Conservation (phyloP, 1,140 invertebrate species). For the Tetragonula clypearis region DNA sequence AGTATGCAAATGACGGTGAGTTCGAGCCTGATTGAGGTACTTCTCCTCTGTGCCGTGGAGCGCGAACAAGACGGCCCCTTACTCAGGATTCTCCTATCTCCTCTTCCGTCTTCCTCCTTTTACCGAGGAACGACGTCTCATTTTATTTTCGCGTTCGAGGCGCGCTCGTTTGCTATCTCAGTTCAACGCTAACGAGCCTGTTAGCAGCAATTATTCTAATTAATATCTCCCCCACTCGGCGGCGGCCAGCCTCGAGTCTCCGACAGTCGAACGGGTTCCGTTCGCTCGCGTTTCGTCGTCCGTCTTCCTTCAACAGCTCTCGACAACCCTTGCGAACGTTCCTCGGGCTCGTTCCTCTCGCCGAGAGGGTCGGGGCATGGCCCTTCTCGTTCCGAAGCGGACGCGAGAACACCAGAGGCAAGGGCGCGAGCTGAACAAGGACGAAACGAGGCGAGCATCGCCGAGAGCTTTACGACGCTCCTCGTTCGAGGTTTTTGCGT, state of each 20-base stretch:
- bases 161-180: constrained; percentile 77
- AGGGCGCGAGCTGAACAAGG: not conserved
- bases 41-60: constrained; percentile 52
- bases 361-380: not conserved
- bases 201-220: constrained; percentile 82
- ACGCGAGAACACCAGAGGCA: not conserved
- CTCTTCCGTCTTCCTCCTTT: constrained; percentile 28
- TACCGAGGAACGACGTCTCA: constrained; percentile 54
- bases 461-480: constrained; percentile 75
- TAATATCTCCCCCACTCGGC: constrained; percentile 78
- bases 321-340: not conserved
- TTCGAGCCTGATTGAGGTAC: constrained; percentile 71
- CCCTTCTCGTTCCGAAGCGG: constrained; percentile 51
- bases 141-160: constrained; percentile 73
- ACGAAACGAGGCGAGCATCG: constrained; percentile 46
- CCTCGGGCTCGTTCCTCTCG: constrained; percentile 11
- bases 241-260: constrained; percentile 19
- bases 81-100: constrained; percentile 5
- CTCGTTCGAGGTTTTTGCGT: constrained; percentile 76
- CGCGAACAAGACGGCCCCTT: constrained; percentile 39
- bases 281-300: constrained; percentile 22
- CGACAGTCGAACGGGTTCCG: constrained; percentile 26
- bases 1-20: constrained; percentile 75
- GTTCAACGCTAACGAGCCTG: constrained; percentile 81
- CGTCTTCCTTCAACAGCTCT: constrained; percentile 17